Evolutionary conservation across 2,113 vertebrate genomes (phyloP).

Genomic region (Pluvianellus socialis): DNA sequence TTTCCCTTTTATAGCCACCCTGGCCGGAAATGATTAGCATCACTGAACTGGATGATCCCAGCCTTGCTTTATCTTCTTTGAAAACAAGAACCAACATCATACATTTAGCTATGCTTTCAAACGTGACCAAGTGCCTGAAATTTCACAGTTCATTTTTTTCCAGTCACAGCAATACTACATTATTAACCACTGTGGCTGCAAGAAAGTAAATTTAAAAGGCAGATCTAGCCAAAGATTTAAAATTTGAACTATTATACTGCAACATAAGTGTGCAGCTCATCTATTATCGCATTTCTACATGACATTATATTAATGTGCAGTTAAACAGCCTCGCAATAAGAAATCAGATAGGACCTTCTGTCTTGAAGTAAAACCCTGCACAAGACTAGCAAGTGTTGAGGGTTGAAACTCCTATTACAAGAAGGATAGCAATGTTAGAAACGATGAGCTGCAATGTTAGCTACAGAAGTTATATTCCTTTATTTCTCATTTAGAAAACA

Average conservation of each 20-base stretch:
- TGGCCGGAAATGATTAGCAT: not conserved
- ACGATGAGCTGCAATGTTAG: not conserved
- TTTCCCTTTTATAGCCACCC: not conserved
- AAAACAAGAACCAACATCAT: not conserved
- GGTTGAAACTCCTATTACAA: not conserved
- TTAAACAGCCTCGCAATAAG: not conserved
- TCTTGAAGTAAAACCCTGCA: not conserved
- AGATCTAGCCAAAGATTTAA: slow-evolving; percentile 21
- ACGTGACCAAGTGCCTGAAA: not conserved
- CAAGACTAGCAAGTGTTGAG: not conserved
- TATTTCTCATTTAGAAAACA: not conserved
- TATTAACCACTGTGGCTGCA: slow-evolving; percentile 47
- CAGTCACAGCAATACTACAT: not conserved
- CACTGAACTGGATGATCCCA: not conserved
- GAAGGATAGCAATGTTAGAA: not conserved
- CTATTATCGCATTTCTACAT: not conserved
- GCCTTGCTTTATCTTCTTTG: not conserved
- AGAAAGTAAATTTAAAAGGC: slow-evolving; percentile 44
- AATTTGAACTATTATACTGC: not conserved
- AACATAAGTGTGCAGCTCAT: not conserved
- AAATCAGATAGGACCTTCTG: not conserved
- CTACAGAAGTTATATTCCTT: not conserved
- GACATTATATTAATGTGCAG: not conserved
- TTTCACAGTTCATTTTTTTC: not conserved
- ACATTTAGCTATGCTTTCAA: not conserved